phyloP scores from a whole-genome alignment of 2,888 invertebrate genomes.

The Agrypnus murinus region DNA sequence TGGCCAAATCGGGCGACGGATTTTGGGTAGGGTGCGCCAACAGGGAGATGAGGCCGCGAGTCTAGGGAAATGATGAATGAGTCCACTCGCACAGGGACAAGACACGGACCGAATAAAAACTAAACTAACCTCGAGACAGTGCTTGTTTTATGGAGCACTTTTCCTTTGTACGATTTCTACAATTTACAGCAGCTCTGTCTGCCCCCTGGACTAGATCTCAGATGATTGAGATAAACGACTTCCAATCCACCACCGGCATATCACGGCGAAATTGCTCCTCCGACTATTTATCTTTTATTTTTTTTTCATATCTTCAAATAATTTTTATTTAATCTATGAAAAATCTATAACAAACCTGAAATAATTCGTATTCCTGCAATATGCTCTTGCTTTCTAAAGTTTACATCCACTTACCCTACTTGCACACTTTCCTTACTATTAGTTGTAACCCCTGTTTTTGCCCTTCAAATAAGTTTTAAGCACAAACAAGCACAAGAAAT shows the following conservation, averaged over 20 bases:
- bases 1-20: slow-evolving; percentile 35
- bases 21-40: slow-evolving; percentile 28
- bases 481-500: neutral
- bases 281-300: slow-evolving; percentile 29
- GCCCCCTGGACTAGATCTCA: slow-evolving; percentile 36
- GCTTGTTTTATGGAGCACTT: slow-evolving; percentile 59
- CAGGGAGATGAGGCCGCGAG: slow-evolving; percentile 44
- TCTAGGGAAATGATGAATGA: slow-evolving; percentile 60
- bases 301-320: neutral
- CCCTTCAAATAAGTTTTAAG: neutral
- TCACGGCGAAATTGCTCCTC: slow-evolving; percentile 8
- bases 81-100: slow-evolving; percentile 58
- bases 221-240: slow-evolving; percentile 44
- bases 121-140: slow-evolving; percentile 59
- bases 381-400: too few relatives aligned
- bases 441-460: neutral
- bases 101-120: slow-evolving; percentile 60
- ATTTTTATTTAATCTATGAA: too few relatives aligned
- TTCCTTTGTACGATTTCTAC: slow-evolving; percentile 56
- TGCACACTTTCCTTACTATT: too few relatives aligned
- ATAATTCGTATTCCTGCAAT: too few relatives aligned
- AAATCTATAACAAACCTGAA: too few relatives aligned
- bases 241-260: slow-evolving; percentile 28
- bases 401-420: too few relatives aligned
- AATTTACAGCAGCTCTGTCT: slow-evolving; percentile 52